Evolutionary conservation across 2,113 vertebrate genomes (phyloP), one percentile per base, ranked within the genome.

Genomic region (Phoenicopterus ruber): DNA sequence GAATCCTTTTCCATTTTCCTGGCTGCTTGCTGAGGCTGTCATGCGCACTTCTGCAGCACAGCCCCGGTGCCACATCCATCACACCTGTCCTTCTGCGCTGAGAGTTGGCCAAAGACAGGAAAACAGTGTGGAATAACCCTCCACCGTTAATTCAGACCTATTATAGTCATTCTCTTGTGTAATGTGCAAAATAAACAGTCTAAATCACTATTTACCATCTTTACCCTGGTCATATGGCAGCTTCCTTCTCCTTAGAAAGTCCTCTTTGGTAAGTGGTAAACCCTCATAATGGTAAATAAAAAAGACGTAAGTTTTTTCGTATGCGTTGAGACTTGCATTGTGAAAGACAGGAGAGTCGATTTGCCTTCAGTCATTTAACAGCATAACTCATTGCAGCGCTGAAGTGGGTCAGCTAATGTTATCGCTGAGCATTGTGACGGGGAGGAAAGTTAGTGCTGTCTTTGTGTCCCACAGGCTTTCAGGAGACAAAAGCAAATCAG

Each of bases 401-500:
- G 91, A 95, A 95, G 67, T 90, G 93, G 87, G 87, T 95, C 94
- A 94, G 67, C 67, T 92, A 83, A 86, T 57, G 72, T 88, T 97
- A 90, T 71, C 59, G 2, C 67, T 38, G 69, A 88, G 74, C 85
- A 80, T 91, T 82, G 74, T 91, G 92, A 74, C 54, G 42, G 49
- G 29, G n/a, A 90, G 14, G 15, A 82, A 90, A 84, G 89, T 96
- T 90, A 82, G 86, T 86, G n/a, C 29, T 85, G 50, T 49, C 38
- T 86, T 96, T 92, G 36, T 91, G 82, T 93, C 81, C 86, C 73
- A 76, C 42, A 95, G 90, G 93, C 91, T 96, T 94, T 95, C 90
- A 95, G 71, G 58, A 96, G 42, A 95, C 77, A 91, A 93, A 96
- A 96, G 77, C 28, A 89, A 86, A 93, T 76, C 88, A 82, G 18